Conservation (phyloP, 2,888 invertebrate species). For the Meteorus colon region DNA sequence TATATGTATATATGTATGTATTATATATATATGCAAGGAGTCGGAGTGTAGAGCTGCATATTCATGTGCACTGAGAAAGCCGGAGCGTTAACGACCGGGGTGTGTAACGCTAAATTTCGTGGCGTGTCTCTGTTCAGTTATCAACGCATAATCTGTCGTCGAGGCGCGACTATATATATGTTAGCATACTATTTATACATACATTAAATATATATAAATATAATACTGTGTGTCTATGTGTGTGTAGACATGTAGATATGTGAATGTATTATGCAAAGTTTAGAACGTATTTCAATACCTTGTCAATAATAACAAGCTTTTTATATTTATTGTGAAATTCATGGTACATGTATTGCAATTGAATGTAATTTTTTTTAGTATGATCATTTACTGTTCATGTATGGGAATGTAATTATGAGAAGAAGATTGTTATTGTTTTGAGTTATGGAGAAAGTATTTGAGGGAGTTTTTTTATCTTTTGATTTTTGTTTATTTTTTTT, state of each 20-base stretch:
- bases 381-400: too few relatives aligned
- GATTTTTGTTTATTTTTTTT: too few relatives aligned
- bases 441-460: too few relatives aligned
- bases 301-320: neutral
- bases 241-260: neutral
- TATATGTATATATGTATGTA: slow-evolving; percentile 21
- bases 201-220: slow-evolving; percentile 16
- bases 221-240: neutral
- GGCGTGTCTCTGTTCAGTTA: slow-evolving; percentile 55
- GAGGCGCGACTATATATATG: slow-evolving; percentile 40
- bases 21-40: slow-evolving; percentile 20
- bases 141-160: slow-evolving; percentile 54
- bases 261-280: neutral
- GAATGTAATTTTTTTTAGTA: too few relatives aligned
- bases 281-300: neutral
- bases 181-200: slow-evolving; percentile 10
- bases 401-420: too few relatives aligned
- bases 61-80: slow-evolving; percentile 51
- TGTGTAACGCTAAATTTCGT: slow-evolving; percentile 56
- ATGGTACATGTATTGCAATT: too few relatives aligned
- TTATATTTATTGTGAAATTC: neutral
- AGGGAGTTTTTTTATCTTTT: too few relatives aligned
- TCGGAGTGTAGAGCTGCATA: slow-evolving; percentile 50
- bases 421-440: too few relatives aligned
- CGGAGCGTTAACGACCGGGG: slow-evolving; percentile 54